Evolutionary conservation across 2,888 invertebrate genomes (phyloP), one percentile per base, ranked within the genome.

Genomic region (Rosalia funebris): DNA sequence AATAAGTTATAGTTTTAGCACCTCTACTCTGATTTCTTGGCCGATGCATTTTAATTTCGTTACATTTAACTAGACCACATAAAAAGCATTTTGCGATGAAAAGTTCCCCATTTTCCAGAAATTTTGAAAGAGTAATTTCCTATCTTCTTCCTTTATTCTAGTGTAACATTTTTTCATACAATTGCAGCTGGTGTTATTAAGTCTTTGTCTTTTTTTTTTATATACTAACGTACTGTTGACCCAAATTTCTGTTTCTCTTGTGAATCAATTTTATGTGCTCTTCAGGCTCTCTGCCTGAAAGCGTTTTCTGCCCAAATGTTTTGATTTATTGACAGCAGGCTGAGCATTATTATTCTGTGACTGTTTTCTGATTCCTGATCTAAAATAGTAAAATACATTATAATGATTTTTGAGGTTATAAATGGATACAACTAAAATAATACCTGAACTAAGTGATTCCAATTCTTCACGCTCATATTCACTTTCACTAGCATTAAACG

Each of bases 71-170:
- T n/a, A n/a, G n/a, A n/a, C n/a, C n/a, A n/a, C n/a, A n/a, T n/a
- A n/a, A 9, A 25, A 25, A 5, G 16, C 42, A 42, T 42, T 17
- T 42, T 42, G 42, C 4, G 42, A 10, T 15, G 42, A 42, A n/a
- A 42, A 16, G 11, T 15, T 19, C 16, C 42, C 41, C 2, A 42
- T 42, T 9, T 15, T 16, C 42, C 42, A 42, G n/a, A 42, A 42
- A 42, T 19, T 10, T 16, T 42, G 15, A 12, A 42, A 42, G 3
- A 16, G 15, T 15, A 16, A 5, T 9, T 16, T 42, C 16, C 42
- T 42, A 11, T 19, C 11, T 42, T 12, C 3, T 16, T 42, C 42
- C n/a, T 1, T 16, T 14, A 42, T 42, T 42, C 42, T 14, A 19
- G 10, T 16, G 42, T 15, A 42, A 16, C 42, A 42, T 9, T 12